Conservation (phyloP, 1,140 invertebrate species). For the Oreohelix idahoensis region DNA sequence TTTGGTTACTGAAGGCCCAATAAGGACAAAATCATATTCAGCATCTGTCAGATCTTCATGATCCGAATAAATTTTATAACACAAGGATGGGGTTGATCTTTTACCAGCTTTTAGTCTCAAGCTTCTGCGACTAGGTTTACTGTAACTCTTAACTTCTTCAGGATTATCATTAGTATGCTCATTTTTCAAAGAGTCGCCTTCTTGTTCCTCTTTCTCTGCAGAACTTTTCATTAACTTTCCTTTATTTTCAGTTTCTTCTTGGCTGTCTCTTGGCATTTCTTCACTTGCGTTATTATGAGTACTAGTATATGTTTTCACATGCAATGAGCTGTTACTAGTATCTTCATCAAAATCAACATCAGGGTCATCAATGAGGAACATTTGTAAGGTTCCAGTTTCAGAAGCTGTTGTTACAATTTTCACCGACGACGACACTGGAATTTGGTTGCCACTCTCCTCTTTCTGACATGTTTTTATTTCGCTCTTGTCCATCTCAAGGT, state of each 20-base stretch:
- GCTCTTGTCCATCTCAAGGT: background rate
- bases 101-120: slow-evolving; percentile 15
- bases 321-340: background rate
- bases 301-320: background rate
- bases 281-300: background rate
- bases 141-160: background rate
- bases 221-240: background rate
- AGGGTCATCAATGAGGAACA: slow-evolving; percentile 5
- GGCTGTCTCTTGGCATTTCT: background rate
- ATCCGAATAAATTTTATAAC: background rate
- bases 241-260: background rate
- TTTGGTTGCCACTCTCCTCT: background rate
- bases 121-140: background rate
- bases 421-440: background rate
- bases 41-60: background rate
- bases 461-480: background rate
- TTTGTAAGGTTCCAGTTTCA: background rate
- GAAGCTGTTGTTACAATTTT: background rate
- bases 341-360: background rate
- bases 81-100: background rate
- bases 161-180: background rate
- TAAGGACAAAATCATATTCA: background rate
- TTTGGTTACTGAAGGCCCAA: too few relatives aligned
- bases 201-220: too few relatives aligned
- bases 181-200: background rate